Evolutionary conservation across 35 echinoderm and acorn worm species (phyloP), one percentile per base, ranked within the genome.

Genomic region (Acanthaster planci): DNA sequence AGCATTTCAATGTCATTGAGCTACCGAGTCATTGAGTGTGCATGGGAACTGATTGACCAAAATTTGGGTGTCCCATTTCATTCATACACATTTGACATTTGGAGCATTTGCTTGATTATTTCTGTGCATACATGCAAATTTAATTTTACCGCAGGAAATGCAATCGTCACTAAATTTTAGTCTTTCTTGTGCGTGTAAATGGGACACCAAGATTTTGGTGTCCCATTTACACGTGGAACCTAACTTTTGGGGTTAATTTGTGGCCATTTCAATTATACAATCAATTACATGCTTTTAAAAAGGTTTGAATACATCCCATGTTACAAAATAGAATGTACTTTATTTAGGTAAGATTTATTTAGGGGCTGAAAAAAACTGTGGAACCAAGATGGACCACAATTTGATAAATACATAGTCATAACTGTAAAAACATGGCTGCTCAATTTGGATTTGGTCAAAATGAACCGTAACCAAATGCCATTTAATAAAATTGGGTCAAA

Each of bases 401-500:
- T 15, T 57, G 55, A 9, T 57, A 57, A 15, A 57, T 19, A 57
- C 26, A 23, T 57, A 57, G 26, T 19, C 16, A 57, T 57, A 57
- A n/a, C n/a, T 57, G 55, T 57, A 57, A 57, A 57, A 57, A 57
- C 26, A 23, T 57, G 55, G 55, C 26, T 23, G 55, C 8, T 23
- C 55, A 23, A 57, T 57, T 57, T 57, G 55, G 1, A 19, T 57
- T 57, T 57, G 1, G 55, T 57, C 55, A 57, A 57, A 57, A 57
- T 57, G 55, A 57, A 57, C 55, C 8, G 55, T 57, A 19, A 57
- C 55, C 55, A 57, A 57, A 57, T 57, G 55, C 26, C 55, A 57
- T 57, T 57, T 57, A 57, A 57, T 57, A 19, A 57, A 57, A 57
- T 19, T 15, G 55, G 55, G 55, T 57, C 55, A 57, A 57, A 57